These are phyloP conservation scores for Steatocranus sp. DNA, from an alignment of 2,797 vertebrate genomes.

Conservation along the genomic window DNA sequence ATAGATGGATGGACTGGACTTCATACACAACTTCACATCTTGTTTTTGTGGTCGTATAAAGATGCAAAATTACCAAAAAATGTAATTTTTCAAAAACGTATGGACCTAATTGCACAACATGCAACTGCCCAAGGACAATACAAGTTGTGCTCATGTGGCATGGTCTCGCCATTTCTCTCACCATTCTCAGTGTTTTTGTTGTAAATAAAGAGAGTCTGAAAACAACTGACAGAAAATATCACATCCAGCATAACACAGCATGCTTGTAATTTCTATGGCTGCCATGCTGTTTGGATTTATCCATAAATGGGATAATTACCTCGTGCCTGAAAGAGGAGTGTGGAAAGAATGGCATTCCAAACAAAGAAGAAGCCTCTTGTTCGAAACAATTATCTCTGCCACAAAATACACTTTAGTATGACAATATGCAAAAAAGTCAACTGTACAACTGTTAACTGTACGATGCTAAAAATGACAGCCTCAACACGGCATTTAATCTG, in stretches of 20 bases:
- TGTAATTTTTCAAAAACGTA: neutral
- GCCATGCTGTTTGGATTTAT: constrained; percentile 41
- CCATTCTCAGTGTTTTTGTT: neutral
- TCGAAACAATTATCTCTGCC: neutral
- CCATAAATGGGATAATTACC: constrained; percentile 56
- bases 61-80: neutral
- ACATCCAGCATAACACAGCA: constrained; percentile 22
- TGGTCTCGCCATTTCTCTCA: neutral
- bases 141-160: neutral
- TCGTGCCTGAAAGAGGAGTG: constrained; percentile 5
- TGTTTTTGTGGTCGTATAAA: neutral
- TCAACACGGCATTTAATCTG: no score
- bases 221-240: constrained; percentile 11
- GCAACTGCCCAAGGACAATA: neutral
- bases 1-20: neutral
- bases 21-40: neutral
- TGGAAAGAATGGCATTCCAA: constrained; percentile 16
- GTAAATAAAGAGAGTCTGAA: neutral
- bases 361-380: neutral
- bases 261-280: constrained; percentile 30
- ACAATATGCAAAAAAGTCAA: neutral
- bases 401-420: neutral
- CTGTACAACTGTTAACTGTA: no score
- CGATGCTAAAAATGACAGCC: no score
- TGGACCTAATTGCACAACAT: neutral